Evolutionary conservation across 2,113 vertebrate genomes (phyloP).

Genomic region (Prunella himalayana): DNA sequence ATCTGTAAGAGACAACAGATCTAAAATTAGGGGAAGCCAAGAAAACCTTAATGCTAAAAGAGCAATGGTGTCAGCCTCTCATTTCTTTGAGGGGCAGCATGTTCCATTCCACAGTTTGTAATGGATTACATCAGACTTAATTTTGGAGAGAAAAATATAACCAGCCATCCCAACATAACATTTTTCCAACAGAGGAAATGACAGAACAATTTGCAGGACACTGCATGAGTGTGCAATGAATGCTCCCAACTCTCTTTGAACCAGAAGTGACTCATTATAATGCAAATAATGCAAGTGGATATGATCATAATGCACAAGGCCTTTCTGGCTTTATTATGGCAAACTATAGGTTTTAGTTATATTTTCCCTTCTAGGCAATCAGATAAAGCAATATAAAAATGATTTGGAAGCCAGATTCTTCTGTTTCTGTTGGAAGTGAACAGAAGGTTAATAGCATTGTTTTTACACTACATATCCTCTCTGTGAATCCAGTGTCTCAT

Average conservation of each 20-base stretch:
- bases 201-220: background rate
- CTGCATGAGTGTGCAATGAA: background rate
- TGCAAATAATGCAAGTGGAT: background rate
- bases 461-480: background rate
- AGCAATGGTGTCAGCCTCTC: background rate
- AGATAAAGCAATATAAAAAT: background rate
- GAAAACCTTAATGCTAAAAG: background rate
- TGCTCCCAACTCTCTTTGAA: background rate
- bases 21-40: background rate
- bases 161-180: background rate
- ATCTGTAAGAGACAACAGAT: background rate
- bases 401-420: background rate
- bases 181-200: background rate
- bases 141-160: background rate
- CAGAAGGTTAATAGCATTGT: background rate
- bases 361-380: background rate
- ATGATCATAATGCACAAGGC: background rate
- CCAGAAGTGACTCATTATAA: background rate
- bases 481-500: background rate
- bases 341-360: background rate
- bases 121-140: background rate
- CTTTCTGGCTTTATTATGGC: background rate
- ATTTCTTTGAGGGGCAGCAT: background rate
- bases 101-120: background rate
- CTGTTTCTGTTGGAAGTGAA: background rate